Percentiles rank a stretch among this genome's conserved stretches.
Evolutionary conservation across 64 coral and sea anemone genomes (phyloP).

Genomic region (Actinia equina): DNA sequence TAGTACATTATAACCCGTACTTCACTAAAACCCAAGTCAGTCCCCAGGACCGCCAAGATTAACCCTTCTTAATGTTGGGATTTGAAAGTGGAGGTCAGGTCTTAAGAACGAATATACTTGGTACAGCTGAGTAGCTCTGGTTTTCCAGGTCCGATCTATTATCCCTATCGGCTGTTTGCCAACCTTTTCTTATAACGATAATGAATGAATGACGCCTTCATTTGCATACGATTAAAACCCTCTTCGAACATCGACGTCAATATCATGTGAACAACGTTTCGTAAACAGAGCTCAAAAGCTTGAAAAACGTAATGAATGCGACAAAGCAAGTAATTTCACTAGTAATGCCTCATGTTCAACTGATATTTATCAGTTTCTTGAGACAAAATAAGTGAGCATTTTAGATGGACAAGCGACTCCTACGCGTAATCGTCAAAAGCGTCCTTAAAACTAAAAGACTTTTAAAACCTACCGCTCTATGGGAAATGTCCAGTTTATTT

Average conservation of each 20-base stretch:
- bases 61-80: not conserved
- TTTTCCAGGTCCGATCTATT: not conserved
- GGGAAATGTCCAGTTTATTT: no score
- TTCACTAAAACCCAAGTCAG: no score
- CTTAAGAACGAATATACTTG: no score
- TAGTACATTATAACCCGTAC: no score
- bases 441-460: no score
- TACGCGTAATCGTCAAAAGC: not conserved
- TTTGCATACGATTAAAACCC: not conserved
- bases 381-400: not conserved
- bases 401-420: not conserved
- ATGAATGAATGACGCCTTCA: not conserved
- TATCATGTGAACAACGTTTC: not conserved
- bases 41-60: not conserved
- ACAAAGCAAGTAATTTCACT: not conserved
- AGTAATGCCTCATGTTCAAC: not conserved
- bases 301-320: no score
- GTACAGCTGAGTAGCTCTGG: no score
- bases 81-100: not conserved
- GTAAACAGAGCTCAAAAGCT: no score
- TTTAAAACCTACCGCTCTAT: no score
- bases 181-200: not conserved
- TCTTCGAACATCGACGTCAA: not conserved
- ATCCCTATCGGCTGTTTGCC: not conserved
- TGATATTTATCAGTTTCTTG: not conserved